Evolutionary conservation across 2,797 vertebrate species (phyloP).

Genomic region (Eupleurogrammus muticus): DNA sequence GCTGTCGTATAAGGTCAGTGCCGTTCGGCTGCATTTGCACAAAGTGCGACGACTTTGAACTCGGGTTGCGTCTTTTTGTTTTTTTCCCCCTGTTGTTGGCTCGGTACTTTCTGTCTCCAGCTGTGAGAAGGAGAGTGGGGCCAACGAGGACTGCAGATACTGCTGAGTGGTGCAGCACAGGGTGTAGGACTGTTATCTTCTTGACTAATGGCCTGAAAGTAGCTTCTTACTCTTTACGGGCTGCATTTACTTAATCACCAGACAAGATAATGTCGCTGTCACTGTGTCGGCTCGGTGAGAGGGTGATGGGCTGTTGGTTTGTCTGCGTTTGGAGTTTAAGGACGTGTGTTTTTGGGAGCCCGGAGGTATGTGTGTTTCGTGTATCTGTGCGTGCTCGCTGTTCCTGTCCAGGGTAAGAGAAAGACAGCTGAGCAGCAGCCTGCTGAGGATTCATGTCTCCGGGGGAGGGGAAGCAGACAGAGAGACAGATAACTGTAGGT

Average conservation of each 20-base stretch:
- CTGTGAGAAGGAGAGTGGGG: slow-evolving; percentile 57
- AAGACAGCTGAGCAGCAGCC: slow-evolving; percentile 42
- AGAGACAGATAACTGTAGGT: slow-evolving; percentile 28
- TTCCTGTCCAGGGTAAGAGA: slow-evolving; percentile 30
- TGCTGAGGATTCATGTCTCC: slow-evolving; percentile 45
- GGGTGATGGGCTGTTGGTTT: slow-evolving; percentile 46
- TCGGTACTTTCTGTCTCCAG: slow-evolving; percentile 51
- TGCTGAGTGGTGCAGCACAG: slow-evolving; percentile 75
- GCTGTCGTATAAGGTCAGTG: neutral
- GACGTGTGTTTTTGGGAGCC: slow-evolving; percentile 37
- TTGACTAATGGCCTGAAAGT: slow-evolving; percentile 82
- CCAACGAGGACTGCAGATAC: slow-evolving; percentile 72
- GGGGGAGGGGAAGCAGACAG: slow-evolving; percentile 21
- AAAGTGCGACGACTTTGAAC: slow-evolving; percentile 28
- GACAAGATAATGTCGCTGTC: slow-evolving; percentile 77
- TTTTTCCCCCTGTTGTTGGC: slow-evolving; percentile 6
- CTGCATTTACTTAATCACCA: slow-evolving; percentile 82
- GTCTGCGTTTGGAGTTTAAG: slow-evolving; percentile 48
- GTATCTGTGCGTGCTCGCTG: neutral
- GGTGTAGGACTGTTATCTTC: slow-evolving; percentile 74
- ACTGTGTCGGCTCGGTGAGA: slow-evolving; percentile 57
- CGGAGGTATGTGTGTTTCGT: slow-evolving; percentile 16
- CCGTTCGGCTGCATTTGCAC: slow-evolving; percentile 5
- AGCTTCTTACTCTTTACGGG: slow-evolving; percentile 77
- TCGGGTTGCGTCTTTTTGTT: slow-evolving; percentile 28